A percentile compares a stretch with the other conserved stretches of the same genome.
These are phyloP conservation scores for Tenthredo distinguenda DNA, from an alignment of 2,888 invertebrate genomes.

Conservation along the genomic window DNA sequence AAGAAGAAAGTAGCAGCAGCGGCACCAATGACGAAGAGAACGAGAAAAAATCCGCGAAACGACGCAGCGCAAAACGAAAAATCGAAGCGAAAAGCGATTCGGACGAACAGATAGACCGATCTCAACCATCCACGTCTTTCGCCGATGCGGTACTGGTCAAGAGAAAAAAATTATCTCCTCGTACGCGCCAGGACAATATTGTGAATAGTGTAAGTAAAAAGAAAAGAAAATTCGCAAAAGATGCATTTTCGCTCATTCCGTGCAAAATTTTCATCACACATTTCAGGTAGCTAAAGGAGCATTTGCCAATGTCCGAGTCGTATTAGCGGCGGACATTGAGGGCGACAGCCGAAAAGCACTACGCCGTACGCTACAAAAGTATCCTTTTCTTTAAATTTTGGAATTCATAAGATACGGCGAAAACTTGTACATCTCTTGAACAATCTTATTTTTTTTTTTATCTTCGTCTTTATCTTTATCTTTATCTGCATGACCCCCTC, in stretches of 20 bases:
- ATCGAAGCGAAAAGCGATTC: background rate
- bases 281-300: background rate
- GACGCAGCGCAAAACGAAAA: background rate
- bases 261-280: background rate
- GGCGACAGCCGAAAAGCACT: conserved; percentile 55
- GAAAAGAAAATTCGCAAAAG: background rate
- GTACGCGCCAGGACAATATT: background rate
- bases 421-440: background rate
- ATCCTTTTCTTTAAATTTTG: conserved; percentile 68
- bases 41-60: background rate
- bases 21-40: background rate
- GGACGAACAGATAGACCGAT: background rate
- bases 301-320: conserved; percentile 62
- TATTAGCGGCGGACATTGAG: conserved; percentile 62
- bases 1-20: background rate
- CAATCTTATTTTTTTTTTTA: background rate
- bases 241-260: background rate
- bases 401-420: background rate
- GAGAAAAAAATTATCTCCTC: background rate
- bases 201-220: background rate
- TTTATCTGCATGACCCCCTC: background rate
- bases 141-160: background rate
- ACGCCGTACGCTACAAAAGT: conserved; percentile 68
- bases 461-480: too few relatives aligned
- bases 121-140: conserved; percentile 25